These are phyloP conservation scores for Pangasius djambal DNA, from an alignment of 2,797 vertebrate genomes.

Conservation along the genomic window DNA sequence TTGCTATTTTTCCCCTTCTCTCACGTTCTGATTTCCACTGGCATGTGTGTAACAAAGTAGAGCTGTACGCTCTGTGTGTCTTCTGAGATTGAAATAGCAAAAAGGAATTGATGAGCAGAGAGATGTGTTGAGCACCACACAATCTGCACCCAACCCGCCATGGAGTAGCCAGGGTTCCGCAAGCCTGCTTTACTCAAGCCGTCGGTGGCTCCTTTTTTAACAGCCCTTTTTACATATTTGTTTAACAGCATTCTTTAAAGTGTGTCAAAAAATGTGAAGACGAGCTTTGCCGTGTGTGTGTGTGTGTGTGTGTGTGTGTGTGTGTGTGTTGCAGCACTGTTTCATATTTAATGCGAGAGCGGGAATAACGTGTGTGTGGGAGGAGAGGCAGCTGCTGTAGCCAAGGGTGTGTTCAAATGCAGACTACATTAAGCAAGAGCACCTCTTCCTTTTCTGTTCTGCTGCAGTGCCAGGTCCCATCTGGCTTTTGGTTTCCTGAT, in stretches of 20 bases:
- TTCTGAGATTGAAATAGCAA: background rate
- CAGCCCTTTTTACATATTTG: slow-evolving; percentile 7
- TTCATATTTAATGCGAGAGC: slow-evolving; percentile 54
- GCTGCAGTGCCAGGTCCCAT: slow-evolving; percentile 49
- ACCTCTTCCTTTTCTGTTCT: slow-evolving; percentile 43
- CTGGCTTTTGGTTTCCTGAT: slow-evolving; percentile 47
- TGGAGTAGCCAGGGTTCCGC: background rate
- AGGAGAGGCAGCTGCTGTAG: slow-evolving; percentile 44
- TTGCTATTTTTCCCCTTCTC: too few relatives aligned
- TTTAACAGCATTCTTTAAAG: background rate
- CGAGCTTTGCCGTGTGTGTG: background rate
- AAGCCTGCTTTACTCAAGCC: background rate
- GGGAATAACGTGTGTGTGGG: slow-evolving; percentile 18
- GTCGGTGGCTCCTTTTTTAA: background rate
- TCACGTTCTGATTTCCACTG: background rate
- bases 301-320: background rate
- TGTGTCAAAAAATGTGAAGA: slow-evolving; percentile 10
- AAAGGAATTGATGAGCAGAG: background rate
- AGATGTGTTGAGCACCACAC: background rate
- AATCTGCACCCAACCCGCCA: background rate
- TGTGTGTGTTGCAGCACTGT: slow-evolving; percentile 3
- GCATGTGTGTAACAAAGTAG: background rate
- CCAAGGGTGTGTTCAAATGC: slow-evolving; percentile 33
- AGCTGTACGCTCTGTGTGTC: background rate
- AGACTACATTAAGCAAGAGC: slow-evolving; percentile 29